Conservation (phyloP, 2,888 invertebrate genomes). For the Lagria hirta region DNA sequence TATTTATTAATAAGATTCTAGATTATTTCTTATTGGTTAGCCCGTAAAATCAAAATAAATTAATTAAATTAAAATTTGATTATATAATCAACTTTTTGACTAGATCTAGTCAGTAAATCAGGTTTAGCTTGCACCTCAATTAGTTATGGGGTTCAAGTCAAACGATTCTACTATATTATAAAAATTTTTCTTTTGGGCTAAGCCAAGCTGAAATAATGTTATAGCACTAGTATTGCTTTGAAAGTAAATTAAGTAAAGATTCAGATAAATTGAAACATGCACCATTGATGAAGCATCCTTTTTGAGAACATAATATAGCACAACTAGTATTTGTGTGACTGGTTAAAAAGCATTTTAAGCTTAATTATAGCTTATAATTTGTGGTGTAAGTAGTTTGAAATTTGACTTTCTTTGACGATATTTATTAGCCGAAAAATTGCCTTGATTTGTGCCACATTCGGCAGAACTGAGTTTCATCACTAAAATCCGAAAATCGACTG, state of each 20-base stretch:
- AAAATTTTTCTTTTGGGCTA: too few relatives aligned
- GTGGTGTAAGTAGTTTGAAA: constrained; percentile 27
- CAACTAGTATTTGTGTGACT: constrained; percentile 35
- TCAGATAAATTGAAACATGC: constrained; percentile 21
- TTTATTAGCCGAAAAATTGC: too few relatives aligned
- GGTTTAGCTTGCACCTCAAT: too few relatives aligned
- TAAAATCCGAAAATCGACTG: neutral
- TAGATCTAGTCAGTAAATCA: too few relatives aligned
- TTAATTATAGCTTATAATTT: constrained; percentile 16
- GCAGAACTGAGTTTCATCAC: too few relatives aligned
- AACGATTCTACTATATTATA: too few relatives aligned
- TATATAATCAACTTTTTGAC: constrained; percentile 9
- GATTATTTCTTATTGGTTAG: constrained; percentile 7
- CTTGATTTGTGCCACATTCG: too few relatives aligned
- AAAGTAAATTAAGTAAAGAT: constrained; percentile 20
- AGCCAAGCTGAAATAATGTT: too few relatives aligned
- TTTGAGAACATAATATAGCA: constrained; percentile 12
- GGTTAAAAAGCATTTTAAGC: constrained; percentile 32
- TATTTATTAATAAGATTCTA: constrained; percentile 3
- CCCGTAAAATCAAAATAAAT: constrained; percentile 2
- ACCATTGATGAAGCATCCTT: constrained; percentile 13
- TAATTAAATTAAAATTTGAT: neutral
- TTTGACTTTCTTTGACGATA: constrained; percentile 9
- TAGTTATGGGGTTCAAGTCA: too few relatives aligned
- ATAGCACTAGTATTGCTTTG: constrained; percentile 20